Evolutionary conservation across 2,888 invertebrate species (phyloP).

Genomic region (Galeruca laticollis): DNA sequence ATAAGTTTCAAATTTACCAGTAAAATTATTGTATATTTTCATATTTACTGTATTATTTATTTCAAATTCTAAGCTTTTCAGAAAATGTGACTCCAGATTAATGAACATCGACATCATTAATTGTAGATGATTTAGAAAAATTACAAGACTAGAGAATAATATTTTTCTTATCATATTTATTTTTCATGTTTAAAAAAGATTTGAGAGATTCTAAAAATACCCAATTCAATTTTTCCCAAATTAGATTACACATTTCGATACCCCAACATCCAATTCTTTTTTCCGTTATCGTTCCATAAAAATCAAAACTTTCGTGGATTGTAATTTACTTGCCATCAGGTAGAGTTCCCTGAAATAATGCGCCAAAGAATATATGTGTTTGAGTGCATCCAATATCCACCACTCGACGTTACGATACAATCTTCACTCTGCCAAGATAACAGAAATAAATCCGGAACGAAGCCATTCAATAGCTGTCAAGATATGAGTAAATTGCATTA

Average conservation of each 20-base stretch:
- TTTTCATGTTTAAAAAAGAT: too few species aligned
- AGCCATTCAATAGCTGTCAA: slow-evolving; percentile 49
- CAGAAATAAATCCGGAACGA: slow-evolving; percentile 47
- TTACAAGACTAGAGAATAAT: too few species aligned
- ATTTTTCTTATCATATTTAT: too few species aligned
- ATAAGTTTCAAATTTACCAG: too few species aligned
- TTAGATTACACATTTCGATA: slow-evolving; percentile 5
- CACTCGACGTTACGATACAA: slow-evolving; percentile 46
- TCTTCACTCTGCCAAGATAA: slow-evolving; percentile 48
- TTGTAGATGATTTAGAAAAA: too few species aligned
- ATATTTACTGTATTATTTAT: too few species aligned
- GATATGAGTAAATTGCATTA: slow-evolving; percentile 53
- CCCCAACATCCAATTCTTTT: slow-evolving; percentile 13
- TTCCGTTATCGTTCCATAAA: slow-evolving; percentile 12
- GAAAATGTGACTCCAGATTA: too few species aligned
- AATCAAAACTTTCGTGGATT: slow-evolving; percentile 29
- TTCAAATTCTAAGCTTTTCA: too few species aligned
- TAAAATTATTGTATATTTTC: too few species aligned
- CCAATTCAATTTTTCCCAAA: slow-evolving; percentile 7
- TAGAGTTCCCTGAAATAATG: slow-evolving; percentile 45
- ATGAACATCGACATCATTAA: too few species aligned
- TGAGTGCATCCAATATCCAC: slow-evolving; percentile 50
- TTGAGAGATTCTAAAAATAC: too few species aligned
- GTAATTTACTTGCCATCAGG: slow-evolving; percentile 33
- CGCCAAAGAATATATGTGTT: slow-evolving; percentile 52